Evolutionary conservation across 1,140 invertebrate species (phyloP).

Genomic region (Prorops nasuta): DNA sequence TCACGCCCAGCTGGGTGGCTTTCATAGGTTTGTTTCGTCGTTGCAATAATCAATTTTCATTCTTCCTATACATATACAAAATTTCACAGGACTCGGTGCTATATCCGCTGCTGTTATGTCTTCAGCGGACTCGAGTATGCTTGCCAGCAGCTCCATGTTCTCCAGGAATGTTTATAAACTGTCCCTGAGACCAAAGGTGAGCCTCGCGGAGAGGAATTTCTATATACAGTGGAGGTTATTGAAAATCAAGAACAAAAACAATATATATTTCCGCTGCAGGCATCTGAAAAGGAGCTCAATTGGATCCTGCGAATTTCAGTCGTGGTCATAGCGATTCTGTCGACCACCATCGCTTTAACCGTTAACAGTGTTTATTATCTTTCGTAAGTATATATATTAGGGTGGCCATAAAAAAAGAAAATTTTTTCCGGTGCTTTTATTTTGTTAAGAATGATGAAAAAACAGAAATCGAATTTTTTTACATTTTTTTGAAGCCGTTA

Average conservation of each 20-base stretch:
- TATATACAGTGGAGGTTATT: too few relatives aligned
- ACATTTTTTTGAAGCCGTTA: too few relatives aligned
- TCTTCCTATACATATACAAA: neutral
- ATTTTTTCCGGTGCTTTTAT: too few relatives aligned
- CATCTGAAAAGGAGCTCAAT: constrained; percentile 71
- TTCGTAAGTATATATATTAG: constrained; percentile 68
- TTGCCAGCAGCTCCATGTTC: constrained; percentile 78
- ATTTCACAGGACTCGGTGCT: constrained; percentile 68
- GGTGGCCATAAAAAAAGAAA: too few relatives aligned
- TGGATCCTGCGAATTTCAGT: constrained; percentile 74
- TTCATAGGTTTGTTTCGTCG: constrained; percentile 41
- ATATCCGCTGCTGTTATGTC: constrained; percentile 82
- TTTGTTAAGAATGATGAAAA: too few relatives aligned
- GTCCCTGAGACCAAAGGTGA: constrained; percentile 69
- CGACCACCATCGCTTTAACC: constrained; percentile 70
- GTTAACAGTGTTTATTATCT: constrained; percentile 77
- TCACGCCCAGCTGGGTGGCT: constrained; percentile 64
- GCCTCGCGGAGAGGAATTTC: too few relatives aligned
- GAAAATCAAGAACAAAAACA: too few relatives aligned
- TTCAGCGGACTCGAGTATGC: constrained; percentile 76
- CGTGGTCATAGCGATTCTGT: constrained; percentile 67
- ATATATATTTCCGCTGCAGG: constrained; percentile 59
- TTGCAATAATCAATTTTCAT: neutral
- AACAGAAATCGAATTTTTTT: neutral
- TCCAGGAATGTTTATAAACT: constrained; percentile 78